Evolutionary conservation across 2,797 vertebrate species (phyloP).

Genomic region (Atherinosoma microstoma): DNA sequence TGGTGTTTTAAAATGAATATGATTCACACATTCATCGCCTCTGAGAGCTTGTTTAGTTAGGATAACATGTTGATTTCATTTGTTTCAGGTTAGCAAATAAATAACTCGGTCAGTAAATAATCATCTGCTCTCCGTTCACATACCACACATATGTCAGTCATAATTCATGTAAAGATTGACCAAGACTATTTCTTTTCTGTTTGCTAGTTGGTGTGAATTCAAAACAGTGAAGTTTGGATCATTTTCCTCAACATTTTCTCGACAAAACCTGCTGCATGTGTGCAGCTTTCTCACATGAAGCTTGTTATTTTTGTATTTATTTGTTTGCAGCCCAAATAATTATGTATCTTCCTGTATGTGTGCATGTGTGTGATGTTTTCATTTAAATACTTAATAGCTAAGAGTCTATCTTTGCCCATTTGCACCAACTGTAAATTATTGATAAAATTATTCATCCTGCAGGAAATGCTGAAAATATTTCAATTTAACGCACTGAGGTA

Average conservation of each 20-base stretch:
- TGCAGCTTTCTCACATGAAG: not conserved
- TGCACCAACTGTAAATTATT: constrained; percentile 8
- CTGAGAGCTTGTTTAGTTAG: not conserved
- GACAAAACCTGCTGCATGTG: not conserved
- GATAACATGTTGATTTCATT: not conserved
- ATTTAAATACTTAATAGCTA: not conserved
- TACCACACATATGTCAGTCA: not conserved
- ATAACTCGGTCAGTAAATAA: not conserved
- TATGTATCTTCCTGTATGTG: not conserved
- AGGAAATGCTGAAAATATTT: constrained; percentile 41
- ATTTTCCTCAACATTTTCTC: not conserved
- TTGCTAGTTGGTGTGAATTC: not conserved
- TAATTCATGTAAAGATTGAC: not conserved
- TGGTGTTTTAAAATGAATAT: not conserved
- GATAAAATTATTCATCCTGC: not conserved
- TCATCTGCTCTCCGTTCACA: not conserved
- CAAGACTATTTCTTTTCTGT: not conserved
- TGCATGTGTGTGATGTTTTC: not conserved
- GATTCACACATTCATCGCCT: not conserved
- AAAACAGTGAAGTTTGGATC: not conserved
- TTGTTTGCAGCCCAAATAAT: not conserved
- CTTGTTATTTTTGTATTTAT: not conserved
- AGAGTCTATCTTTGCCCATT: not conserved
- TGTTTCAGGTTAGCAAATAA: not conserved
- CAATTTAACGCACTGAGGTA: constrained; percentile 26